Conservation (phyloP, 1,140 invertebrate species). For the Steinernema feltiae region DNA sequence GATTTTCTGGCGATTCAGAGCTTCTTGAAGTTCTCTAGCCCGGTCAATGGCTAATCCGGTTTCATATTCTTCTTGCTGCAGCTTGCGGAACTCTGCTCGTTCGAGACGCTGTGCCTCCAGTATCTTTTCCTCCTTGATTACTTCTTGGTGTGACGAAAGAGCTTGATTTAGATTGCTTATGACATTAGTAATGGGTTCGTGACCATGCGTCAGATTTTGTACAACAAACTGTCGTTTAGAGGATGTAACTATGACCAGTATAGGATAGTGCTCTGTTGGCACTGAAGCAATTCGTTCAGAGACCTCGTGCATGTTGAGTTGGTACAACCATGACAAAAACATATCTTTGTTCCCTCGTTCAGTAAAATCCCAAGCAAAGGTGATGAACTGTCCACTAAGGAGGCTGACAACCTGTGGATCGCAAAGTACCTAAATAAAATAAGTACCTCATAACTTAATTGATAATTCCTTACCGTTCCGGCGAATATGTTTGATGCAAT, state of each 20-base stretch:
- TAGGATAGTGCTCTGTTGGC: background rate
- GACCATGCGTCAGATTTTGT: too few species aligned
- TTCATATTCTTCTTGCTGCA: background rate
- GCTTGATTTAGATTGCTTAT: background rate
- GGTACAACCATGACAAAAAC: background rate
- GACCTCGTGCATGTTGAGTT: background rate
- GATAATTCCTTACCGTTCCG: background rate
- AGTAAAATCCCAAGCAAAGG: background rate
- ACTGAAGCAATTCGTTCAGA: background rate
- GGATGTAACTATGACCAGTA: background rate
- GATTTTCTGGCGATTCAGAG: background rate
- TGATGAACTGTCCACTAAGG: background rate
- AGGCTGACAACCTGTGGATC: background rate
- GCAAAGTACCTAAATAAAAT: background rate
- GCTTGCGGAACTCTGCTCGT: background rate
- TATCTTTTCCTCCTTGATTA: background rate
- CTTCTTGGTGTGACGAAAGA: background rate
- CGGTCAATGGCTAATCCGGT: background rate
- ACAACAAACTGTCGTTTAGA: too few species aligned
- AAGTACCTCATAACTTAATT: background rate
- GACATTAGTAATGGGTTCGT: too few species aligned
- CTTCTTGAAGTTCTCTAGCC: background rate
- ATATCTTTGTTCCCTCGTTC: background rate
- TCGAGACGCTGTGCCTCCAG: background rate
- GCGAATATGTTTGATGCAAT: background rate